Base-by-base conservation (phyloP, 1,140 invertebrate genomes). In the Anoplophora glabripennis region DNA sequence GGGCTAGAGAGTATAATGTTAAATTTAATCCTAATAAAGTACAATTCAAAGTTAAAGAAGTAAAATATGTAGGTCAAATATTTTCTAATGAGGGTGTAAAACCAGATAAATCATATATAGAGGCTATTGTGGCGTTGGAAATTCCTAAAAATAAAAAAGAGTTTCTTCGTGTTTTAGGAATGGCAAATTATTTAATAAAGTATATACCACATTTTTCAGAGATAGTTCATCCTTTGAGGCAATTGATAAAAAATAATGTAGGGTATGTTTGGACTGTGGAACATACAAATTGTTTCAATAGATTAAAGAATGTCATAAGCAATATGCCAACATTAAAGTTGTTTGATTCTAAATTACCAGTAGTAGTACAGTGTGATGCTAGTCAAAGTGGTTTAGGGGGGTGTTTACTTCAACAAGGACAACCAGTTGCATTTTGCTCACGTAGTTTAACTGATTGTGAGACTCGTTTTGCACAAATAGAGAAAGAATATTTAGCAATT, bases 161-260 rank as follows among this genome's bases (percentile, higher is more conserved):
- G 35, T 42, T 64, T 15, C 45, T 51, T 8, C 64, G 28, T 36
- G 46, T 65, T 51, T 49, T 65, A 12, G 63, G 63, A 1, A 53
- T 63, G 52, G n/a, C 60, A 14, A 63, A 63, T 44, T 66, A 61
- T 57, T 46, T 63, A 8, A 14, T 28, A 45, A 59, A 66, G 52
- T 66, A 38, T 41, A 14, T 59, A 17, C 60, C 55, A 12, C 57
- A 48, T 36, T 51, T 63, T n/a, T 60, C 48, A 28, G 42, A 57
- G 9, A 17, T 63, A 28, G 11, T 35, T 12, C 21, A 17, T 18
- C 63, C 63, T 9, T 18, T 61, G 15, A 59, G 61, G 53, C 10
- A 41, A 7, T 36, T 47, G 17, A 53, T 49, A 8, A 56, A 45
- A 21, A 51, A 52, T 41, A 49, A 58, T 40, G 33, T 53, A 11